Evolutionary conservation across 2,888 invertebrate species (phyloP), one percentile per base, ranked within the genome.

Genomic region (Argyresthia goedartella): DNA sequence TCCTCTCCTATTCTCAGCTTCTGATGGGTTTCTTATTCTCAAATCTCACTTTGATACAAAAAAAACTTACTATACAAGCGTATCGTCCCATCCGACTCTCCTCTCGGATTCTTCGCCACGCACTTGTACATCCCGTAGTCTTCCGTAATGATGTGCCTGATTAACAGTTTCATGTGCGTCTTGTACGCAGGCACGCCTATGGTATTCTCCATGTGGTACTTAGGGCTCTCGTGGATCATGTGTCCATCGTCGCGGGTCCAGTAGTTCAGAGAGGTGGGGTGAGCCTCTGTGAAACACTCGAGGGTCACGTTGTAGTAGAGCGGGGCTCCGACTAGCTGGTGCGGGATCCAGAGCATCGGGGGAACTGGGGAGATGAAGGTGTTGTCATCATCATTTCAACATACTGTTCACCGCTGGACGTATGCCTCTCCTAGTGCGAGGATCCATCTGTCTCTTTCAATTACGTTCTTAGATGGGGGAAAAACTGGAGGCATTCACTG

Each of bases 111-210:
- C 82, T 96, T 96, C 56, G 96, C 94, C 25, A 93, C 91, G 61
- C 95, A 95, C 75, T 95, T 95, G 76, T 95, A 96, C 51, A 92
- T 93, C 25, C 95, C 96, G 71, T 94, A 95, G 78, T 97, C 96
- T 62, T 89, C 90, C 59, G 89, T 90, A 65, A 92, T 88, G 53
- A 96, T 92, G 72, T 93, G 91, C 63, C 89, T 87, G 63, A 97
- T 95, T 54, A 93, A 91, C 53, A 97, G 87, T 62, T 91, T 90
- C 96, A 96, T 96, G 71, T 95, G 94, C 1, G 93, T 94, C 74
- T 95, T 95, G 75, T 96, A 96, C 0, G 91, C 86, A 0, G 93
- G 94, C 15, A 78, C 64, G 51, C 92, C 92, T 25, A 91, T 76
- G 9, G 89, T 90, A 60, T 92, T 93, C 65, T 93, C 93, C 69